Evolutionary conservation across 2,888 invertebrate species (phyloP), one percentile per base, ranked within the genome.

Genomic region (Agrotis ipsilon): DNA sequence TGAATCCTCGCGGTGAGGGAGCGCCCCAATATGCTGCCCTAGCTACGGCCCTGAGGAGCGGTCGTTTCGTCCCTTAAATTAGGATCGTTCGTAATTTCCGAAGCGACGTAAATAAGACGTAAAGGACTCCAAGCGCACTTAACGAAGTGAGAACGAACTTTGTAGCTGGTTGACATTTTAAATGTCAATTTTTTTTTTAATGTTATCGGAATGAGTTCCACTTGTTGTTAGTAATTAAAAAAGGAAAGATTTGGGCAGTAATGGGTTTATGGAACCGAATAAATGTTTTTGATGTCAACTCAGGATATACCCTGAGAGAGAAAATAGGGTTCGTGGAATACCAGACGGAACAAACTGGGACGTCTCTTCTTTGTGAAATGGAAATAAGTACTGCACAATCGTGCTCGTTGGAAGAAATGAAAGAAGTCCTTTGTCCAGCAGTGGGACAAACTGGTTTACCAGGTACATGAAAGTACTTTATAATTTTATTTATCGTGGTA

Each of bases 51-150:
- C 39, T 39, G 39, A 39, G 9, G 9, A 83, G 68, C 62, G 73
- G 73, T 69, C 80, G 75, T 75, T 62, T 59, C 75, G 59, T 64
- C 72, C 76, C 70, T 72, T 78, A 78, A 86, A 82, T 83, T 82
- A 80, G 81, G 76, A 72, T 58, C 75, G 70, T 39, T 68, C 63
- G 72, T 81, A 81, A 86, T 84, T 84, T 82, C 73, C 78, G 64
- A 75, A 61, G 72, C 62, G 78, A 61, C 52, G 75, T 65, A 68
- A 74, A 76, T 80, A 82, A 77, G 78, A 78, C 74, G 72, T 67
- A 62, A 60, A 52, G 72, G 59, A 68, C 64, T 68, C 70, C 59
- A 24, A 75, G 70, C 70, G 72, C 49, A 67, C 71, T 68, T 79
- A 71, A 77, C 69, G 69, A 72, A 81, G 67, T 69, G 82, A 43